Percentiles rank a stretch among this genome's conserved stretches.
Conservation (phyloP, 2,797 vertebrate species). For the Myiotriccus ornatus region DNA sequence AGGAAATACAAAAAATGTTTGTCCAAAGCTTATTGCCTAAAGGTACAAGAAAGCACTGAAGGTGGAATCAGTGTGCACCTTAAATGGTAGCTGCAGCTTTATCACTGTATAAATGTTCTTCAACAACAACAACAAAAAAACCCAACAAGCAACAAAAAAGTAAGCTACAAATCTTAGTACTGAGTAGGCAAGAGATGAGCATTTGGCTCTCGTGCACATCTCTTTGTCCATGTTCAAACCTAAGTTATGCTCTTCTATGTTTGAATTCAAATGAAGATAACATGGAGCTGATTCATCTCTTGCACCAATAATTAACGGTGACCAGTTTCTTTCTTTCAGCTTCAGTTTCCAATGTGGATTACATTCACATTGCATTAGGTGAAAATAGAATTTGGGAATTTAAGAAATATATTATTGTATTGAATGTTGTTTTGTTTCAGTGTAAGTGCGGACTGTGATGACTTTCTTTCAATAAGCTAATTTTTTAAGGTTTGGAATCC, state of each 20-base stretch:
- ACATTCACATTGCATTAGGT: not conserved
- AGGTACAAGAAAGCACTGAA: not conserved
- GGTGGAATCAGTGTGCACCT: not conserved
- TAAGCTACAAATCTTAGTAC: not conserved
- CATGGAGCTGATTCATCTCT: accelerated
- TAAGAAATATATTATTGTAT: not conserved
- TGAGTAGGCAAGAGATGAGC: not conserved
- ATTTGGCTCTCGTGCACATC: not conserved
- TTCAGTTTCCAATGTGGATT: not conserved
- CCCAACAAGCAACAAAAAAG: not conserved
- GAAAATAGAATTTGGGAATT: not conserved
- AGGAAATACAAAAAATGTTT: not conserved
- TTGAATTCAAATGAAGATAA: not conserved
- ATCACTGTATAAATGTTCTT: not conserved
- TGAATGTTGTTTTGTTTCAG: not conserved
- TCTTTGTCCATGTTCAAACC: not conserved
- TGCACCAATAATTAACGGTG: not conserved
- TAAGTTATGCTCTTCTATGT: not conserved
- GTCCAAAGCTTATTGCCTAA: not conserved
- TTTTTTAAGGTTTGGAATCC: not conserved
- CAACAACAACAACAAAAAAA: not conserved
- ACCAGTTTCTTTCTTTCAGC: not conserved
- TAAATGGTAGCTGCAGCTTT: not conserved
- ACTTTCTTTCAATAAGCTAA: not conserved
- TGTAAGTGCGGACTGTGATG: not conserved